Evolutionary conservation across 37 sponge, comb jelly and placozoan species (phyloP).

Genomic region (Spongilla lacustris): DNA sequence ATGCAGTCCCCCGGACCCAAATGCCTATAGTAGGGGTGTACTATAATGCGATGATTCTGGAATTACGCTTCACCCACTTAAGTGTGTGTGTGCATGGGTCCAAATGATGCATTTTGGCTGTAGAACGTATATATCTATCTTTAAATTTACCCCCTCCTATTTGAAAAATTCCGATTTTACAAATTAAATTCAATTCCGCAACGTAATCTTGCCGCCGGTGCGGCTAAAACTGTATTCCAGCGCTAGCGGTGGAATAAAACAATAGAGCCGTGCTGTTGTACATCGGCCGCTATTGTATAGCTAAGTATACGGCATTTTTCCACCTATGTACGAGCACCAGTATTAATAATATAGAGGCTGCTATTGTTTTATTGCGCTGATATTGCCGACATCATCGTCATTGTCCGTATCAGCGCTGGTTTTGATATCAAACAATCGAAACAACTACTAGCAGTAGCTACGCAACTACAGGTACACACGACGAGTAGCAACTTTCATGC

Average conservation of each 20-base stretch:
- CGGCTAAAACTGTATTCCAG: background rate
- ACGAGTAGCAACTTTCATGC: background rate
- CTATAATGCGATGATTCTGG: background rate
- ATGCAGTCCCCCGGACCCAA: too few relatives aligned
- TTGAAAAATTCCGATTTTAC: background rate
- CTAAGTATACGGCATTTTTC: background rate
- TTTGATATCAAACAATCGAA: background rate
- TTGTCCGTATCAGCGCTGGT: background rate
- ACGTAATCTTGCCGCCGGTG: too few relatives aligned
- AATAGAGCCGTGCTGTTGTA: background rate
- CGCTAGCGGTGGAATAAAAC: background rate
- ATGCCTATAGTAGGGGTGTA: too few relatives aligned
- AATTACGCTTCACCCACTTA: background rate
- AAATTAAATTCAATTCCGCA: background rate
- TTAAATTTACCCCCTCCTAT: background rate
- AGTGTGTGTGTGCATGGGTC: background rate
- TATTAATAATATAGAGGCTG: background rate
- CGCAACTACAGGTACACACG: too few relatives aligned
- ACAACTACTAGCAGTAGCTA: background rate
- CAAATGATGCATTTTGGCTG: background rate
- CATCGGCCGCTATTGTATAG: background rate
- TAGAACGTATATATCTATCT: background rate
- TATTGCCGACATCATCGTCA: background rate
- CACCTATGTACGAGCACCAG: background rate
- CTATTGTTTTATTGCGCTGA: background rate